A percentile compares a stretch with the other conserved stretches of the same genome.
These are phyloP conservation scores for Trematocara nigrifrons DNA, from an alignment of 2,113 vertebrate genomes.

Conservation along the genomic window DNA sequence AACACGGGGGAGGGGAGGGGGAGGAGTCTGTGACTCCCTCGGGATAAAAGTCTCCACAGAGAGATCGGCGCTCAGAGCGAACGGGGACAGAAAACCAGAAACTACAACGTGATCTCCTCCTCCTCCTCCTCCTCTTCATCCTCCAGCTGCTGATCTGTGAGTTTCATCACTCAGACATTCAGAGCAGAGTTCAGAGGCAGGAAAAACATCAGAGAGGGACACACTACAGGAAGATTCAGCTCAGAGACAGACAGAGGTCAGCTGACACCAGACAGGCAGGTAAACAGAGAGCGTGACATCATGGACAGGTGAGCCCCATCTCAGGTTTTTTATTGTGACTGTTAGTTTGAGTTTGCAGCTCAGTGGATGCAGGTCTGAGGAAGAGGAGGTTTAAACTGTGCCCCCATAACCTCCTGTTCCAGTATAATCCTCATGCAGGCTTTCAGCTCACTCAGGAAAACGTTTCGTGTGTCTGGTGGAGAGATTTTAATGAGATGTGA, in stretches of 20 bases:
- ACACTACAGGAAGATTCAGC: not conserved
- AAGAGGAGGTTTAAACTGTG: not conserved
- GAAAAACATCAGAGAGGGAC: not conserved
- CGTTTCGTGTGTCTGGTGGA: not conserved
- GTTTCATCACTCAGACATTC: slow-evolving; percentile 4
- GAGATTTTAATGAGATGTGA: not conserved
- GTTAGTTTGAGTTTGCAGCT: not conserved
- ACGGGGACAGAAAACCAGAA: not conserved
- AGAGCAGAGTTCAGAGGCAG: not conserved
- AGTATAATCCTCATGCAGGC: not conserved
- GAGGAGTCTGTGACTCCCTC: not conserved
- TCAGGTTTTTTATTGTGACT: not conserved
- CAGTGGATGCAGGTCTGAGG: not conserved
- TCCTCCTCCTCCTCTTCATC: not conserved
- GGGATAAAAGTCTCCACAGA: slow-evolving; percentile 10
- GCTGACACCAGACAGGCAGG: not conserved
- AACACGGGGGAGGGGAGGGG: not conserved
- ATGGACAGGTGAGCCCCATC: slow-evolving; percentile 7
- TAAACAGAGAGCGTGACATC: not conserved
- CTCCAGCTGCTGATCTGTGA: slow-evolving; percentile 16
- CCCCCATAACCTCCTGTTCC: not conserved
- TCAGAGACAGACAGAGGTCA: not conserved
- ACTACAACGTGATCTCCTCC: not conserved
- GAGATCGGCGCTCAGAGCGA: not conserved
- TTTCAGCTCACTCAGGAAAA: not conserved